Percentiles rank a stretch among this genome's conserved stretches.
Evolutionary conservation across 2,113 vertebrate species (phyloP).

Genomic region (Mixornis gularis): DNA sequence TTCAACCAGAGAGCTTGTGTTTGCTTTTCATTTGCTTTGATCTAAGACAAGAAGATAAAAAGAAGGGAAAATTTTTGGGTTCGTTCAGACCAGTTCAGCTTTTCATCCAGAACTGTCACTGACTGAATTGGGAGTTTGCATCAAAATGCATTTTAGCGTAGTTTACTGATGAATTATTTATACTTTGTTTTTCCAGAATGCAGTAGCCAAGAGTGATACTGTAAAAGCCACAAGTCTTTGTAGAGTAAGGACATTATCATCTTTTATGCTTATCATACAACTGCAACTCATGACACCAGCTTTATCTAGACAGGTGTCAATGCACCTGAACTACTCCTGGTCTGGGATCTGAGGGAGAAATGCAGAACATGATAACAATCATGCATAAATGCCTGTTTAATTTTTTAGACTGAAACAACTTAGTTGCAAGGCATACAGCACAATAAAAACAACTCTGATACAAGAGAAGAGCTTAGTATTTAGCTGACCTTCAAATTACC

Average conservation of each 20-base stretch:
- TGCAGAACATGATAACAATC: not conserved
- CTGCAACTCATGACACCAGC: not conserved
- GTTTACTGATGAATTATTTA: not conserved
- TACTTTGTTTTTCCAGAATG: not conserved
- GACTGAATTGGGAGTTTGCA: not conserved
- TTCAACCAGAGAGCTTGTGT: not conserved
- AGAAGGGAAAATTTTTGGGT: not conserved
- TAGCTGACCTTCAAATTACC: not conserved
- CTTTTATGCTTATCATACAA: not conserved
- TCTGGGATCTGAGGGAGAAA: not conserved
- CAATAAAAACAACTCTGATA: not conserved
- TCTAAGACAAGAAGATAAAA: not conserved
- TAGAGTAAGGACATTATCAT: not conserved
- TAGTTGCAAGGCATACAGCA: not conserved
- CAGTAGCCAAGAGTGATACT: not conserved
- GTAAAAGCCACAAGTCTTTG: not conserved
- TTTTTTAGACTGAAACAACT: not conserved
- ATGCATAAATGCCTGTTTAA: not conserved
- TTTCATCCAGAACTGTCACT: not conserved
- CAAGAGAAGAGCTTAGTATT: not conserved
- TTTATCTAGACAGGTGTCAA: not conserved
- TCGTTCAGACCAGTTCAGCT: not conserved
- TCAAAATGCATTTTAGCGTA: not conserved
- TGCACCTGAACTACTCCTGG: not conserved
- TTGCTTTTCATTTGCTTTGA: conserved; percentile 24